Base-by-base conservation (phyloP, 2,888 invertebrate genomes). In the Panopea generosa region DNA sequence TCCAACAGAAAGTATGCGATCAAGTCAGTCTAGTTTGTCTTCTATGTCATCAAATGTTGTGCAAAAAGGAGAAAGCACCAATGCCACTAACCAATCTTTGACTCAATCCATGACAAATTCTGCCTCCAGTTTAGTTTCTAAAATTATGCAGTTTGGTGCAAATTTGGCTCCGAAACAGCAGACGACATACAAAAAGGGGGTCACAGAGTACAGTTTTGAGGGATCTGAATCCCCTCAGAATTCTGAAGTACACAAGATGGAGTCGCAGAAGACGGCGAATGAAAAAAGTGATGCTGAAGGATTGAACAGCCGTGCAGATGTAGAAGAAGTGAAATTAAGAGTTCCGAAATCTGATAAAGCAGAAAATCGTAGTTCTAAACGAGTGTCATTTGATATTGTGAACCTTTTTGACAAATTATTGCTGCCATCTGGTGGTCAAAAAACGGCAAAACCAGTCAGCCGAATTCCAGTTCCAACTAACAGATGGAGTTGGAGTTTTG, bases 401-500 rank as follows among this genome's bases (percentile, higher is more conserved):
- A 87, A 86, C 33, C 80, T 90, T 60, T 89, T 90, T 80, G 90
- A 90, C 74, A 87, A 88, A 61, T 82, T 90, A 6, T 76, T 90
- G 26, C 79, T 90, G 11, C 88, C 89, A 18, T 56, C 50, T 2
- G 77, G 72, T 6, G 52, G 29, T 2, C 24, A 24, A 29, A 33
- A 33, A 33, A 4, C 33, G 33, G 38, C 33, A 7, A 80, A 80
- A 71, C 72, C 76, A 26, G 66, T 59, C 3, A 74, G 73, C 24
- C 40, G 59, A 57, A 78, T 74, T 50, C 75, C 72, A 27, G 63
- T 60, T 26, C 75, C 69, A 2, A 80, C 71, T 47, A 73, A 67
- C 40, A 49, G 80, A n/a, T 80, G 80, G 80, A 76, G 77, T 56
- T 80, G 80, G 80, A 77, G 73, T 38, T 70, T 80, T 52, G 80